These are phyloP conservation scores for Pica pica DNA, from an alignment of 2,113 vertebrate species.

Conservation along the genomic window DNA sequence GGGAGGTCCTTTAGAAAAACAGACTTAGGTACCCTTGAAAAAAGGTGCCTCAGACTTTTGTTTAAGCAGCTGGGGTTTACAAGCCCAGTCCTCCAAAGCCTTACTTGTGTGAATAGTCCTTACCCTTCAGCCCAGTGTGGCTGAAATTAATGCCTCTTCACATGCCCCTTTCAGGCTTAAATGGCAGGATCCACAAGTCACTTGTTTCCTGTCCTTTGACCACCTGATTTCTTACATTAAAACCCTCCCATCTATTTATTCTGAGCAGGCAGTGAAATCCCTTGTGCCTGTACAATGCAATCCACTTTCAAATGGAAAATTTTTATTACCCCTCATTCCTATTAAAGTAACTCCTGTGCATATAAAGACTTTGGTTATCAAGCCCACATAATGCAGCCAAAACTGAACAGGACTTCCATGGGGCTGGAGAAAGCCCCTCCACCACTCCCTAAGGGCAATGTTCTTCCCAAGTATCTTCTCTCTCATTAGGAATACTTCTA, in stretches of 20 bases:
- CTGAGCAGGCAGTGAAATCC: background rate
- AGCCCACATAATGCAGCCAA: background rate
- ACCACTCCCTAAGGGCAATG: background rate
- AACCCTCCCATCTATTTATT: background rate
- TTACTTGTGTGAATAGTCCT: slow-evolving; percentile 2
- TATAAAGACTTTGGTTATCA: background rate
- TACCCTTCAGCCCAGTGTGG: background rate
- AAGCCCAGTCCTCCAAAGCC: background rate
- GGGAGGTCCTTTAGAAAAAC: background rate
- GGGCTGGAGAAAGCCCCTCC: background rate
- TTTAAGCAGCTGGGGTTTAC: background rate
- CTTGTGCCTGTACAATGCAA: background rate
- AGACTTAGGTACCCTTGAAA: background rate
- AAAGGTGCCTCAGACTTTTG: slow-evolving; percentile 8
- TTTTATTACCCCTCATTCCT: background rate
- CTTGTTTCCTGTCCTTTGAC: background rate
- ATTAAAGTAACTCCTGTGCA: background rate
- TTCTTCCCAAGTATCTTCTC: background rate
- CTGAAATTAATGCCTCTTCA: slow-evolving; percentile 37
- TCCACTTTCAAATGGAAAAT: background rate
- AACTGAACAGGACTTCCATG: background rate
- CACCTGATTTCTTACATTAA: background rate
- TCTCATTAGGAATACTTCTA: background rate
- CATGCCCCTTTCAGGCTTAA: background rate
- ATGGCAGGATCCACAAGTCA: background rate